Conservation (phyloP, 1,140 invertebrate species). For the Phortica variegata region DNA sequence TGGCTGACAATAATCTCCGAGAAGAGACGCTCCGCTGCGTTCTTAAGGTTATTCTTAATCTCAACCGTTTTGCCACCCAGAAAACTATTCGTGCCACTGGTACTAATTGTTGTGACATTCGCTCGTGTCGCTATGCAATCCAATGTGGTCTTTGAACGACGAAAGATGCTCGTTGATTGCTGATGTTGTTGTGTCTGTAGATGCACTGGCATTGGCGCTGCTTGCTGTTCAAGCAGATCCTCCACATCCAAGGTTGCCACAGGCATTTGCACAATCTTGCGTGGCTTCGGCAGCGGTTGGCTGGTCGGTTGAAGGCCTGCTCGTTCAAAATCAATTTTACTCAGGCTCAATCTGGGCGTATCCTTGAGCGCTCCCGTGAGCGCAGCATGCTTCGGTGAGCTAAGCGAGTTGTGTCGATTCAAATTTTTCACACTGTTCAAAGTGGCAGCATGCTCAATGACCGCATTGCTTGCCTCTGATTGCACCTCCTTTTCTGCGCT, state of each 20-base stretch:
- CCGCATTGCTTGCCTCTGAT: constrained; percentile 11
- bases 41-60: constrained; percentile 52
- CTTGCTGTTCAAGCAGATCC: constrained; percentile 16
- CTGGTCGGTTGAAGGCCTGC: constrained; percentile 36
- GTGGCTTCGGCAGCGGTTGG: constrained; percentile 41
- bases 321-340: constrained; percentile 43
- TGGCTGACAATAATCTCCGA: constrained; percentile 55
- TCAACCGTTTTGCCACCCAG: constrained; percentile 44
- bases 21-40: constrained; percentile 52
- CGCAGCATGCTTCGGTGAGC: constrained; percentile 24
- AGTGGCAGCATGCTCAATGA: constrained; percentile 23
- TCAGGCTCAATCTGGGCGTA: constrained; percentile 41
- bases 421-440: constrained; percentile 16
- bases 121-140: constrained; percentile 26
- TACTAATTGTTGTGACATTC: constrained; percentile 10
- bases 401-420: constrained; percentile 47
- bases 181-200: constrained; percentile 9
- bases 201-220: constrained; percentile 1
- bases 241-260: constrained; percentile 49
- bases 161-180: constrained; percentile 35
- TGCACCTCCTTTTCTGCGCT: background rate
- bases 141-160: constrained; percentile 48
- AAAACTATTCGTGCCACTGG: constrained; percentile 4
- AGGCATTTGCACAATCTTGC: constrained; percentile 47
- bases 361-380: constrained; percentile 30